Base-by-base conservation (phyloP, 2,113 vertebrate genomes). In the Tringa solitaria region DNA sequence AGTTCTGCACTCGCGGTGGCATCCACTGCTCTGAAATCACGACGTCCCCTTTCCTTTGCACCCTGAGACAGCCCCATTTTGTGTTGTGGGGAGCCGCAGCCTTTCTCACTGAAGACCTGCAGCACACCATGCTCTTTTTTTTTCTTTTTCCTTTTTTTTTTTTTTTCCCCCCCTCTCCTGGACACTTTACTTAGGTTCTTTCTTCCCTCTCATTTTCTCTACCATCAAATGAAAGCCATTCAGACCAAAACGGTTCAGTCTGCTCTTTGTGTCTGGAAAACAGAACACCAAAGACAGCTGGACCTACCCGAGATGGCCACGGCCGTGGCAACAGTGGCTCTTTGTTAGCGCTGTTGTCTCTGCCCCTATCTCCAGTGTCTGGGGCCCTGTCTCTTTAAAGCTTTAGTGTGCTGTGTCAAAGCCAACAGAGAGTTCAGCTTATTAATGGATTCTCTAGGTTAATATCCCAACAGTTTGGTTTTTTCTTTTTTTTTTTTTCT, bases 211-310 rank as follows among this genome's bases (percentile, higher is more conserved):
- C 95, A 91, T 96, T 96, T 97, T 95, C 94, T 68, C 89, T 84
- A 87, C 90, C 90, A 67, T 96, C 92, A 90, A 95, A 95, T 94
- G 89, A 96, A 95, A 96, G 93, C 86, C 89, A 94, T 97, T 95
- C 96, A 93, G 92, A 90, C 89, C 93, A 92, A 91, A 97, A 97
- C 89, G 95, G 89, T 95, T 96, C 94, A 96, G 95, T 87, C 92
- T 96, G 92, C 91, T 91, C 92, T 96, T 95, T 97, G 96, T 97
- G 91, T 95, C 92, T 95, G 94, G 90, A 97, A 97, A 96, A 96
- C 94, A 96, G 93, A 95, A 88, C 94, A 93, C 93, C 88, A 94
- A 92, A 96, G 96, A 95, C 88, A 94, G 92, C 96, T 89, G 94
- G 95, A 94, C 95, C 96, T 95, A 93, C 96, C 96, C 93, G 96